A percentile compares a stretch with the other conserved stretches of the same genome.
Evolutionary conservation across 2,888 invertebrate species (phyloP).

Genomic region (Hirtodrosophila histrioides): DNA sequence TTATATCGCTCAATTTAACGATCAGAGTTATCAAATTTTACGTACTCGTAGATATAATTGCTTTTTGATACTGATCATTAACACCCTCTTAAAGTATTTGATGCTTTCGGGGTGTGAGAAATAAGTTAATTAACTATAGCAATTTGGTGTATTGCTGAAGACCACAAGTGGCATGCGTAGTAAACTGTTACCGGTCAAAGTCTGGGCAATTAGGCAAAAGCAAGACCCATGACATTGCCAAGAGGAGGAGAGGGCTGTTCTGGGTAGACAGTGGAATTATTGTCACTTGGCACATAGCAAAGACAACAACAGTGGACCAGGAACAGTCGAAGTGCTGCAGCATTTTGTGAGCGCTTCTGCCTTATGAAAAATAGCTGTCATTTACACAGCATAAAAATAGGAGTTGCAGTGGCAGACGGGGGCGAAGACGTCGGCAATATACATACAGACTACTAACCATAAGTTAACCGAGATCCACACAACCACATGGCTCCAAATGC

Average conservation of each 20-base stretch:
- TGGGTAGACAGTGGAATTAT: constrained; percentile 66
- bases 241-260: constrained; percentile 5
- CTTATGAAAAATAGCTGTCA: constrained; percentile 80
- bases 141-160: too few species aligned
- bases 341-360: constrained; percentile 69
- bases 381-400: constrained; percentile 79
- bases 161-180: too few species aligned
- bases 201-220: constrained; percentile 73
- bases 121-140: too few species aligned
- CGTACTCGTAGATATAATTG: too few species aligned
- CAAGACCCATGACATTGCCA: constrained; percentile 54
- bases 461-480: constrained; percentile 79
- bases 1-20: too few species aligned
- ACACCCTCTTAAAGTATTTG: too few species aligned
- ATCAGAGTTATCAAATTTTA: too few species aligned
- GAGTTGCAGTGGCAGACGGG: constrained; percentile 38
- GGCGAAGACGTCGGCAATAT: constrained; percentile 23
- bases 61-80: too few species aligned
- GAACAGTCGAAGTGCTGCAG: constrained; percentile 53
- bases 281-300: constrained; percentile 75
- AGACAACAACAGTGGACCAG: constrained; percentile 35
- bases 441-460: constrained; percentile 66
- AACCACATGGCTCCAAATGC: constrained; percentile 70
- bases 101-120: too few species aligned
- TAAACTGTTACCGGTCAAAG: constrained; percentile 41